Conservation (phyloP, 2,888 invertebrate species). For the Sympetrum striolatum region DNA sequence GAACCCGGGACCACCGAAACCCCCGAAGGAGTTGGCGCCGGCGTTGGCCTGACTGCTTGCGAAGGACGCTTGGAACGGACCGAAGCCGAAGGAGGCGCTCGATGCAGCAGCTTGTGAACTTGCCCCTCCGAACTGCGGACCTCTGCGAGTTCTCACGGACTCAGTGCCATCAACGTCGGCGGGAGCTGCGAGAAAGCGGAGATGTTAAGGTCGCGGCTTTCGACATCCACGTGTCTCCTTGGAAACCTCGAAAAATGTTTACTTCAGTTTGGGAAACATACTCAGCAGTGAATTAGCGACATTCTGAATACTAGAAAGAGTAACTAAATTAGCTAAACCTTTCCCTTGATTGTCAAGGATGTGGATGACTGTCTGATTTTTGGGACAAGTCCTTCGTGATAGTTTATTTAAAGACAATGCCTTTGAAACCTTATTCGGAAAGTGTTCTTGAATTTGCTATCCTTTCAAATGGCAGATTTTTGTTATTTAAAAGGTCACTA, state of each 20-base stretch:
- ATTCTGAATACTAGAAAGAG: not conserved
- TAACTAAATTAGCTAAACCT: too few relatives aligned
- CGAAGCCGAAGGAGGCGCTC: conserved; percentile 25
- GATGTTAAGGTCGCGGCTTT: not conserved
- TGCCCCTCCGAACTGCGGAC: not conserved
- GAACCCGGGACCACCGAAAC: not conserved
- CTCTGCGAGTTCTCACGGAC: not conserved
- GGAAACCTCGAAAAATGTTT: not conserved
- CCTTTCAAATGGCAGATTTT: too few relatives aligned
- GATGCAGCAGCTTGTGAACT: not conserved
- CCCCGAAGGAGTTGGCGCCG: not conserved
- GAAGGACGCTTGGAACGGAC: conserved; percentile 8
- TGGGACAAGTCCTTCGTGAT: too few relatives aligned
- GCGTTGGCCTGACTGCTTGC: not conserved
- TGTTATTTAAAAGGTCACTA: too few relatives aligned
- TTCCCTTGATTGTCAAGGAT: too few relatives aligned
- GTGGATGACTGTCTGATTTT: too few relatives aligned
- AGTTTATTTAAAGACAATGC: too few relatives aligned
- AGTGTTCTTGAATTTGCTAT: too few relatives aligned
- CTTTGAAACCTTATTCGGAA: too few relatives aligned
- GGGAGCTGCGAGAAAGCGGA: not conserved
- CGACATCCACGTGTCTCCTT: not conserved
- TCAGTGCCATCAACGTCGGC: not conserved
- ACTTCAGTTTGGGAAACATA: not conserved
- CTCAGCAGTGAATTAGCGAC: not conserved